phyloP scores from a whole-genome alignment of 2,113 vertebrate genomes.

The Hemiscyllium ocellatum region DNA sequence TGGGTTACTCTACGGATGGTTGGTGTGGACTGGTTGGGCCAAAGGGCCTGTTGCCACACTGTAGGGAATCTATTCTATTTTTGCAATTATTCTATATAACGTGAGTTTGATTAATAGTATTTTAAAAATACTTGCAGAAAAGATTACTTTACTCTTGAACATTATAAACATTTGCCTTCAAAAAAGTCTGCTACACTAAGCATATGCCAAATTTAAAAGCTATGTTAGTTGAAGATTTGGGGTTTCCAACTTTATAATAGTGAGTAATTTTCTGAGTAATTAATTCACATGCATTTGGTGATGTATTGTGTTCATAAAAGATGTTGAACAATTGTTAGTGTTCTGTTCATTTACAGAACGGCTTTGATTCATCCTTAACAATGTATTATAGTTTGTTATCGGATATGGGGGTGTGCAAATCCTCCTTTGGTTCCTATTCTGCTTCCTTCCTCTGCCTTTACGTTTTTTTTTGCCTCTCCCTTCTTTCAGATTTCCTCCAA shows the following conservation, averaged over 20 bases:
- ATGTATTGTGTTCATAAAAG: neutral
- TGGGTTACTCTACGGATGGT: too few species aligned
- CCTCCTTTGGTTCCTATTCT: neutral
- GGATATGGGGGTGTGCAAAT: neutral
- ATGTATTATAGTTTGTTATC: neutral
- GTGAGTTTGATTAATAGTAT: neutral
- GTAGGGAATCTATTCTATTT: neutral
- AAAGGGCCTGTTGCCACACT: too few species aligned
- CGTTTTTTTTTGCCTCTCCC: neutral
- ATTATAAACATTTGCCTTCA: neutral
- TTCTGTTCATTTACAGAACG: neutral
- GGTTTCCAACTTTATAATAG: neutral
- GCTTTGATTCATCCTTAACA: neutral
- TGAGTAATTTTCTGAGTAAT: neutral
- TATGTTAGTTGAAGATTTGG: neutral
- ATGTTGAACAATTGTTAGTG: neutral
- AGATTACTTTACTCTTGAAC: neutral
- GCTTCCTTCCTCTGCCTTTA: neutral
- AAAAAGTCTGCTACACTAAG: neutral
- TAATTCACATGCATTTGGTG: neutral
- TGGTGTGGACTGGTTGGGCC: too few species aligned
- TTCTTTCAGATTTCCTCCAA: neutral
- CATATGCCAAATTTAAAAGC: neutral
- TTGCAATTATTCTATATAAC: neutral
- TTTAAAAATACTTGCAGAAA: too few species aligned